These are phyloP conservation scores for Empidonax alnorum DNA, from an alignment of 2,113 vertebrate species.

Conservation along the genomic window DNA sequence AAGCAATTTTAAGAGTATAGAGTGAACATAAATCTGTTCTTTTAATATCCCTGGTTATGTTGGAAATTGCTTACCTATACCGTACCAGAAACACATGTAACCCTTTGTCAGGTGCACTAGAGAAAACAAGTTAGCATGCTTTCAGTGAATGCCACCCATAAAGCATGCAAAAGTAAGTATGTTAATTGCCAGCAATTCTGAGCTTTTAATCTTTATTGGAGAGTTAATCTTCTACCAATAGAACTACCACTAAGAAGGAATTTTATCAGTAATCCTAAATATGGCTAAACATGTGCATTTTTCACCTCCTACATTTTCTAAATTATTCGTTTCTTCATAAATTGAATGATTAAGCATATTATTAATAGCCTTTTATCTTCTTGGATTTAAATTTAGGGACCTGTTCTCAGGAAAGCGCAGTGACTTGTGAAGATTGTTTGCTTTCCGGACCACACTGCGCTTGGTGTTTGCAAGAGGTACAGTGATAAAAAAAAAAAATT, in stretches of 20 bases:
- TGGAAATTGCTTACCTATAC: not conserved
- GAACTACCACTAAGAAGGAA: not conserved
- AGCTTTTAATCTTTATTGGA: not conserved
- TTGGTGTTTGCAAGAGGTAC: conserved; percentile 97
- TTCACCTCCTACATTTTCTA: not conserved
- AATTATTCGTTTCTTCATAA: not conserved
- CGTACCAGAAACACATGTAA: not conserved
- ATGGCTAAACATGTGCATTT: not conserved
- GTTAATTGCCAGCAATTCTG: not conserved
- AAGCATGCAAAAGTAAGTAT: not conserved
- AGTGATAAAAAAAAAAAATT: conserved; percentile 33
- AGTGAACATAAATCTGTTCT: not conserved
- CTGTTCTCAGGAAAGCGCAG: conserved; percentile 80
- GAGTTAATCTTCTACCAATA: conserved; percentile 15
- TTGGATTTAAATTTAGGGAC: conserved; percentile 78
- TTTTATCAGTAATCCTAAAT: conserved; percentile 1
- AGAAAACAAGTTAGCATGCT: not conserved
- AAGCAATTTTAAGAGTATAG: not conserved
- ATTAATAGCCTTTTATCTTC: conserved; percentile 49
- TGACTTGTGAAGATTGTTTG: conserved; percentile 91
- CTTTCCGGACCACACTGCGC: conserved; percentile 87
- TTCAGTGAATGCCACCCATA: not conserved
- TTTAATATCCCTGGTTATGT: not conserved
- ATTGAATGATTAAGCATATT: not conserved
- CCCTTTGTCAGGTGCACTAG: not conserved